These are phyloP conservation scores for Melanocharis versteri DNA, from an alignment of 2,113 vertebrate species.

Conservation along the genomic window DNA sequence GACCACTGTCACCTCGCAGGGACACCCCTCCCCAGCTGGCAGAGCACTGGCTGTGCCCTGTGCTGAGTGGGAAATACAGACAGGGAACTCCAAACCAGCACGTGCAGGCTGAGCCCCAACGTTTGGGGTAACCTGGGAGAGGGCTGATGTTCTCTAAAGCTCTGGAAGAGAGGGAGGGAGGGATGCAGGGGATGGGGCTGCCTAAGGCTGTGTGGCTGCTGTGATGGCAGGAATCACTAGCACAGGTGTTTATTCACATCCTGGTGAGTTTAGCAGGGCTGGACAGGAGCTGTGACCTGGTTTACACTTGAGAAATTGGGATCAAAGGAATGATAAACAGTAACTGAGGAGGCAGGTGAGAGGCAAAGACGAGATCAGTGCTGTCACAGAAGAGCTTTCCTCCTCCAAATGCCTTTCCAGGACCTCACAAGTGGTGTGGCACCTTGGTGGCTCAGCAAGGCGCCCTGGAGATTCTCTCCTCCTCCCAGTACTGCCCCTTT, in stretches of 20 bases:
- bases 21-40: neutral
- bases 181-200: neutral
- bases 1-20: neutral
- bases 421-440: neutral
- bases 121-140: neutral
- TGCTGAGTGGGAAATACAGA: neutral
- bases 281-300: neutral
- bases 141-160: neutral
- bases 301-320: neutral
- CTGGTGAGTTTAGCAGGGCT: neutral
- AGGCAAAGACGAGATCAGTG: neutral
- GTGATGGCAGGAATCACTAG: neutral
- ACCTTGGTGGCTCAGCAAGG: neutral
- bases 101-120: neutral
- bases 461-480: neutral
- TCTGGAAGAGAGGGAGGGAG: neutral
- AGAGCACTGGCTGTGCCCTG: neutral
- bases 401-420: neutral
- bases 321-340: neutral
- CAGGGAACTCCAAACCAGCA: rapidly evolving
- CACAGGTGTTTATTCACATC: neutral
- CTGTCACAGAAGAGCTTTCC: neutral
- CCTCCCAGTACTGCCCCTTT: neutral
- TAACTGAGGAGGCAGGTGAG: neutral
- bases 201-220: neutral